phyloP scores from a whole-genome alignment of 2,113 vertebrate species.

The Sprattus sprattus region DNA sequence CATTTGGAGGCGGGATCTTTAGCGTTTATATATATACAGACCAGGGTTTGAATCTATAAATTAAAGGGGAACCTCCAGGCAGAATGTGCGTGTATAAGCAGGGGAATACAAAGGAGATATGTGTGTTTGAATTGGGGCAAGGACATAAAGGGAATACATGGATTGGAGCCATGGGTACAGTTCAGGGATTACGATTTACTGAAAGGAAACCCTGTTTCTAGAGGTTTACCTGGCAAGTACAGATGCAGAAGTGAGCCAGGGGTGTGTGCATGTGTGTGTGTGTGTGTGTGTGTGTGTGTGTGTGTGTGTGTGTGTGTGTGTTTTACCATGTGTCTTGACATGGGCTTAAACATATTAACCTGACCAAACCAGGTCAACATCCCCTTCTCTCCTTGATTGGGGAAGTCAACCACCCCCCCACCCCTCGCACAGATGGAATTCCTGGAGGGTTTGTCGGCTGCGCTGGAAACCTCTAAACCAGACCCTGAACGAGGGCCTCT shows the following conservation, averaged over 20 bases:
- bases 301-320: conserved; percentile 14
- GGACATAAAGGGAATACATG: not conserved
- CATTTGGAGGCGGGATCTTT: not conserved
- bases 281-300: not conserved
- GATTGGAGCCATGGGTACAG: not conserved
- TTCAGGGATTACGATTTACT: not conserved
- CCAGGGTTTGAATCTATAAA: not conserved
- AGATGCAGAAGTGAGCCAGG: not conserved
- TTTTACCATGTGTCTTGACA: not conserved
- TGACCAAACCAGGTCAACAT: not conserved
- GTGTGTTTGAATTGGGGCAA: not conserved
- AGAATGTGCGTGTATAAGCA: not conserved
- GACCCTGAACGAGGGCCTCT: conserved; percentile 8
- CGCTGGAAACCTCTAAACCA: conserved; percentile 9
- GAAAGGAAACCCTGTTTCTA: not conserved
- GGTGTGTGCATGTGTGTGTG: not conserved
- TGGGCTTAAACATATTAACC: not conserved
- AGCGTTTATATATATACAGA: not conserved
- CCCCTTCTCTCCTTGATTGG: not conserved
- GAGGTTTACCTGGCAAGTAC: not conserved
- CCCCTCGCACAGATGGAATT: not conserved
- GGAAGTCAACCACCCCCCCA: not conserved
- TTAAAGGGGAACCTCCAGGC: conserved; percentile 5
- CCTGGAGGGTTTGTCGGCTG: not conserved
- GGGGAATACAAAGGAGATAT: not conserved